phyloP scores from a whole-genome alignment of 1,140 invertebrate genomes.

The Pristionchus pacificus region DNA sequence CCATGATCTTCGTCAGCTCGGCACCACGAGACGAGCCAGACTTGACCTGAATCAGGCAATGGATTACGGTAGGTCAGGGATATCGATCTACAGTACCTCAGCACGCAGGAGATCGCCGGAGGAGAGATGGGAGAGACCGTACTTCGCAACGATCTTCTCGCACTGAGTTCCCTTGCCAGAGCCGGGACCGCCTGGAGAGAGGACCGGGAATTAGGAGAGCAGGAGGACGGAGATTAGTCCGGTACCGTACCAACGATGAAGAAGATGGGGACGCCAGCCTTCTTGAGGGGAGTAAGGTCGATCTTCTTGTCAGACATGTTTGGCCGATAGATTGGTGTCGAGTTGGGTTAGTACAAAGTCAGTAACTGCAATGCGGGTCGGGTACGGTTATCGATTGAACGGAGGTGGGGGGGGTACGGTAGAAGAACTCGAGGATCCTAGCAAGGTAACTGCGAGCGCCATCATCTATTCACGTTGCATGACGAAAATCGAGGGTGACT shows the following conservation, averaged over 20 bases:
- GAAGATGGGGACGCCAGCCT: conserved; percentile 61
- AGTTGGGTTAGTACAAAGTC: no score
- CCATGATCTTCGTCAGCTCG: conserved; percentile 77
- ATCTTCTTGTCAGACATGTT: no score
- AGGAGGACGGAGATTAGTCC: neutral
- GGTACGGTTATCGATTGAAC: no score
- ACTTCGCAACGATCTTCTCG: conserved; percentile 79
- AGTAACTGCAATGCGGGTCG: no score
- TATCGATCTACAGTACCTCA: neutral
- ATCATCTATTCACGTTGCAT: no score
- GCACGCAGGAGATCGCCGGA: conserved; percentile 79
- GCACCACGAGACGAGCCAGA: conserved; percentile 79
- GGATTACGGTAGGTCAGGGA: neutral
- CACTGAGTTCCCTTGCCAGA: conserved; percentile 98
- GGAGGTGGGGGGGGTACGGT: no score
- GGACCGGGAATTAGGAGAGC: conserved; percentile 10
- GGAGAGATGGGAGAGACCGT: conserved; percentile 89
- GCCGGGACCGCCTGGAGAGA: conserved; percentile 71
- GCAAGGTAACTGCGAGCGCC: no score
- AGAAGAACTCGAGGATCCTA: no score
- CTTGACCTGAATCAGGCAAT: conserved; percentile 66
- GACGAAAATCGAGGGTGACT: no score
- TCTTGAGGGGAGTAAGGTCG: conserved; percentile 55
- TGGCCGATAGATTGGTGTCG: no score
- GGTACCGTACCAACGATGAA: conserved; percentile 57